phyloP scores from a whole-genome alignment of 2,797 vertebrate genomes.

The Potorous gilbertii region DNA sequence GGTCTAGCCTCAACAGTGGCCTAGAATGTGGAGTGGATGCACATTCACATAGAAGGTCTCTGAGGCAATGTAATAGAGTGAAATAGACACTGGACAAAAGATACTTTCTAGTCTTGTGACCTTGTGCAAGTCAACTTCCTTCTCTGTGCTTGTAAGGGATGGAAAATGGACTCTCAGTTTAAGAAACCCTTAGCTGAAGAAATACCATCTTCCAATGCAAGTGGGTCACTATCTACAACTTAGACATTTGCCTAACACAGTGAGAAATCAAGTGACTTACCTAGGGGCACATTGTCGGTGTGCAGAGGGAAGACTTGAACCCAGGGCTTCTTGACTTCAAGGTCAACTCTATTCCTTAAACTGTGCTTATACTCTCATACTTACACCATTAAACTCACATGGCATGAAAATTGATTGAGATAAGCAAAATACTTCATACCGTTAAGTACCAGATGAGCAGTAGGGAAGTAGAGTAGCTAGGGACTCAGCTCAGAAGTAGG shows the following conservation, averaged over 20 bases:
- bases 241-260: not conserved
- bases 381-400: not conserved
- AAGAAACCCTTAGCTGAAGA: not conserved
- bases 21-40: not conserved
- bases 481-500: not conserved
- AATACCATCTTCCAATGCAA: not conserved
- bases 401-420: not conserved
- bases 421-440: not conserved
- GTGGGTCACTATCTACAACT: not conserved
- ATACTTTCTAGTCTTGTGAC: not conserved
- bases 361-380: not conserved
- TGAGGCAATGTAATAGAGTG: not conserved
- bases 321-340: not conserved
- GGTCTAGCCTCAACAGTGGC: not conserved
- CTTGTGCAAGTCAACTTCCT: not conserved
- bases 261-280: not conserved
- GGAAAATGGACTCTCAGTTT: not conserved
- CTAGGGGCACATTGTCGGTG: not conserved
- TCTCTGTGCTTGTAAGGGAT: not conserved
- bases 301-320: not conserved
- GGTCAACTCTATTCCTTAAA: not conserved
- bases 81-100: not conserved
- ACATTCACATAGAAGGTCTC: not conserved
- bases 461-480: not conserved
- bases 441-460: not conserved